These are phyloP conservation scores for Nomada hirtipes DNA, from an alignment of 2,888 invertebrate genomes.

Conservation along the genomic window DNA sequence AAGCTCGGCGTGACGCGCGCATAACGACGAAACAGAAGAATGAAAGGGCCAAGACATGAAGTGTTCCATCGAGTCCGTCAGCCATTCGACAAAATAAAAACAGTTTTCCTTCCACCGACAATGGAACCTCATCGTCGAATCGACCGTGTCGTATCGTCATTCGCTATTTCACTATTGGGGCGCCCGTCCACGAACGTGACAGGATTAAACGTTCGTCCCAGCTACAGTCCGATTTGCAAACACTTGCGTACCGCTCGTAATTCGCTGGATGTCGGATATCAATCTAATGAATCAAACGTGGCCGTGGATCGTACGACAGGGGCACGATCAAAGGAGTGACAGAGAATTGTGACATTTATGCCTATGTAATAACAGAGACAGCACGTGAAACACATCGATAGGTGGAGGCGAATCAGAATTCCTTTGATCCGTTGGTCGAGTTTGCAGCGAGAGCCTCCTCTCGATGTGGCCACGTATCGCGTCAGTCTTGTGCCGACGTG, in stretches of 20 bases:
- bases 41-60: conserved; percentile 25
- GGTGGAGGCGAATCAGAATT: background rate
- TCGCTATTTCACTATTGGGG: conserved; percentile 13
- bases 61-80: conserved; percentile 19
- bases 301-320: background rate
- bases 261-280: conserved; percentile 37
- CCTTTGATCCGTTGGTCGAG: conserved; percentile 54
- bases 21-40: too few species aligned
- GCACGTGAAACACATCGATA: background rate
- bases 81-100: conserved; percentile 28
- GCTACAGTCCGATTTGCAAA: conserved; percentile 11
- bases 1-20: background rate
- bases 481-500: conserved; percentile 55
- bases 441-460: conserved; percentile 14
- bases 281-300: conserved; percentile 55
- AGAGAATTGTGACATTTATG: background rate
- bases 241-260: conserved; percentile 11
- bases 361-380: background rate
- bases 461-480: conserved; percentile 40
- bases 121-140: conserved; percentile 12
- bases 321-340: background rate
- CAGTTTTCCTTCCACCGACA: background rate
- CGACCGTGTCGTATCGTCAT: background rate
- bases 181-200: conserved; percentile 24
- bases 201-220: conserved; percentile 23